phyloP scores from a whole-genome alignment of 2,113 vertebrate species.

The Columba livia region DNA sequence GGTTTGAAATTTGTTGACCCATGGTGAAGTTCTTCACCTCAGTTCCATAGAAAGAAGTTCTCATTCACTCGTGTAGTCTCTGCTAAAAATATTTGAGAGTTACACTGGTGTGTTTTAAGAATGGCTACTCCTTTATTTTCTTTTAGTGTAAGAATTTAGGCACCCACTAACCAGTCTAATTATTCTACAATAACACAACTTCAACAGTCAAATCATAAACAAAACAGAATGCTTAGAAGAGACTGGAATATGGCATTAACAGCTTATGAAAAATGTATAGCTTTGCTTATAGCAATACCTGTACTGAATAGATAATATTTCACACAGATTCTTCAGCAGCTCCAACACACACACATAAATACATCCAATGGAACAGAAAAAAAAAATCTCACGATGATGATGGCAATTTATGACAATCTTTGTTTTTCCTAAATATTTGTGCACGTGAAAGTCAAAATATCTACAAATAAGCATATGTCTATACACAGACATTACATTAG shows the following conservation, averaged over 20 bases:
- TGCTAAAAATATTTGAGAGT: conserved; percentile 67
- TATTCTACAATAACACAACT: background rate
- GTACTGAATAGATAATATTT: background rate
- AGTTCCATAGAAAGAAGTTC: conserved; percentile 54
- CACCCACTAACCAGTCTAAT: background rate
- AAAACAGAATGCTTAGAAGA: background rate
- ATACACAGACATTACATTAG: background rate
- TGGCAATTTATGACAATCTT: background rate
- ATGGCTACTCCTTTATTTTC: background rate
- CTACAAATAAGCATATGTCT: background rate
- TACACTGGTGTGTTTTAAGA: background rate
- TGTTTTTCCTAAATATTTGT: background rate
- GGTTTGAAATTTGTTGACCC: conserved; percentile 95
- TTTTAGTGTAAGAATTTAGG: background rate
- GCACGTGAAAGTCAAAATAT: background rate
- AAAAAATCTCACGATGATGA: background rate
- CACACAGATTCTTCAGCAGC: background rate
- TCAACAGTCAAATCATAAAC: background rate
- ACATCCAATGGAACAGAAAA: background rate
- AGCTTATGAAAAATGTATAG: background rate
- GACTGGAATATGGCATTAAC: background rate
- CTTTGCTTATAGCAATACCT: background rate
- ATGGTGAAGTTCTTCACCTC: conserved; percentile 77
- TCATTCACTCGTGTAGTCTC: conserved; percentile 76
- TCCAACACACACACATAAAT: background rate